Evolutionary conservation across 2,113 vertebrate genomes (phyloP), one percentile per base, ranked within the genome.

Genomic region (Donacobius atricapilla): DNA sequence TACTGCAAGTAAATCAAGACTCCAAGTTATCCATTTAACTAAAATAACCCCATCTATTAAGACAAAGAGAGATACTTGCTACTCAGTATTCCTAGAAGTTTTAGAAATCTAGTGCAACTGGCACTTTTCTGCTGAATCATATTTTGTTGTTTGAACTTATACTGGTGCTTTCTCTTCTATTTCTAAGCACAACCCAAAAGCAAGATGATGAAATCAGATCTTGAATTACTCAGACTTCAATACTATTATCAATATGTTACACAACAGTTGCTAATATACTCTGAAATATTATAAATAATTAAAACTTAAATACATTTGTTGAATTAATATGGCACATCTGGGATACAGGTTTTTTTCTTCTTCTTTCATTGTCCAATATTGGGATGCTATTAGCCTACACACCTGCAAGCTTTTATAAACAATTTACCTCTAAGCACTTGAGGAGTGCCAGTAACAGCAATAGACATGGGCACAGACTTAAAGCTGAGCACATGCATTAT

Each of bases 211-310:
- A 69, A 70, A 95, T 78, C 77, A 79, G n/a, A 82, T 10, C 28
- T 92, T 78, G 28, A 75, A 78, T 89, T 94, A 94, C 65, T 91
- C 86, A 94, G 93, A 87, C 47, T 54, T 93, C 65, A 60, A 87
- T 87, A 56, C 35, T 84, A 45, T 56, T 92, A 78, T 64, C 89
- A 89, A n/a, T 68, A 87, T 12, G 57, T 71, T 78, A 91, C n/a
- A 78, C 42, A 87, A 65, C 42, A 83, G 35, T 60, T 64, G 64
- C 61, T 94, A 90, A 83, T 39, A 80, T 70, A 82, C 35, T 73
- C 78, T 96, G 61, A 95, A 94, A 91, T 76, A 21, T 20, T 83
- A 88, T 85, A 77, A 96, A 96, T 87, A 87, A 96, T 94, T 93
- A 65, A 95, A 89, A 76, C 23, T 48, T 69, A 85, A 93, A 93